phyloP scores from a whole-genome alignment of 2,797 vertebrate species.

The Mergus octosetaceus region DNA sequence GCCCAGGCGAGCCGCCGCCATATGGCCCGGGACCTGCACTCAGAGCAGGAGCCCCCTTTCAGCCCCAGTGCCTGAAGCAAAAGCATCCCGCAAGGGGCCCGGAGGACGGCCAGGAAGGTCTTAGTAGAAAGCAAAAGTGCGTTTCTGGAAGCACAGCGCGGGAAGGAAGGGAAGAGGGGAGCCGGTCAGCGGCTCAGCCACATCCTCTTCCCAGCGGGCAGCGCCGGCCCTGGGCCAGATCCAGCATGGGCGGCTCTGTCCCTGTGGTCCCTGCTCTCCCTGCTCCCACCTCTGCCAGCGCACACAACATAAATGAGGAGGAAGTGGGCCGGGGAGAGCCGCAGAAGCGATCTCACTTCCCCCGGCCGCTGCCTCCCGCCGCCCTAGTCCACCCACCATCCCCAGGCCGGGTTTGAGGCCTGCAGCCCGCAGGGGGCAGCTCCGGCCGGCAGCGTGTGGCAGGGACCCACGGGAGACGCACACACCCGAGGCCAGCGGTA shows the following conservation, averaged over 20 bases:
- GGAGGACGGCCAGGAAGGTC: neutral
- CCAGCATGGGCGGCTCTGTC: neutral
- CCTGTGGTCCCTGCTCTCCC: accelerated
- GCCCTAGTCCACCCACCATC: accelerated
- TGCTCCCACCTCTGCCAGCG: neutral
- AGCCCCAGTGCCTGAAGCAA: neutral
- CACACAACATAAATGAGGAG: neutral
- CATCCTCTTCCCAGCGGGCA: neutral
- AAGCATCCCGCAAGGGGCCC: neutral
- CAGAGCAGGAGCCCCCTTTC: neutral
- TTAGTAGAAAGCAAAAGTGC: neutral
- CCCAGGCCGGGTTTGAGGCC: neutral
- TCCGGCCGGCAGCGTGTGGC: too few species aligned
- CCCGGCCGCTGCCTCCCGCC: neutral
- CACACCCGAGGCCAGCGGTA: accelerated
- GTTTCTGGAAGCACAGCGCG: neutral
- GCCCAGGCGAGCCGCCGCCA: neutral
- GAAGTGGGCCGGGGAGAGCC: neutral
- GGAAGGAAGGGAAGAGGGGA: neutral
- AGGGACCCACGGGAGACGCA: neutral
- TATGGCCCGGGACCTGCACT: neutral
- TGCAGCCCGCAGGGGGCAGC: neutral
- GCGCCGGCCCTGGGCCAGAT: neutral
- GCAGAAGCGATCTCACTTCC: conserved; percentile 8
- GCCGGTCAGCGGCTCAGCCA: neutral